phyloP scores from a whole-genome alignment of 2,888 invertebrate genomes.

The Caenorhabditis sp. region DNA sequence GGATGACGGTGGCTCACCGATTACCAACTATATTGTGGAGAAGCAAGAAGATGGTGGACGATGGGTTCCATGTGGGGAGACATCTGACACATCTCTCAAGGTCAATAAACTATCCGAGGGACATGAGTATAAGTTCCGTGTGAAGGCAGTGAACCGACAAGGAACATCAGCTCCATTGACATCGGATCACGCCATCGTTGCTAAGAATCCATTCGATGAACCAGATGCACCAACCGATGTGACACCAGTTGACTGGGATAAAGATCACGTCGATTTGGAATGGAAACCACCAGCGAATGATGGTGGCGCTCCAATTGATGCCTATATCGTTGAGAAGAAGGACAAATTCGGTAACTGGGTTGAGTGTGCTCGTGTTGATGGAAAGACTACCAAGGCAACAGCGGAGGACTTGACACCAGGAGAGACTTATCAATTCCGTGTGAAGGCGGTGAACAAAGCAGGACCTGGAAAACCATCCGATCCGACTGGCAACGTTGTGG shows the following conservation, averaged over 20 bases:
- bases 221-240: conserved; percentile 71
- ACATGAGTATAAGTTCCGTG: conserved; percentile 92
- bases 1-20: conserved; percentile 91
- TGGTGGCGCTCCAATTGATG: conserved; percentile 84
- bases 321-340: conserved; percentile 71
- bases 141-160: conserved; percentile 90
- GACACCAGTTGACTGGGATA: conserved; percentile 87
- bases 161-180: conserved; percentile 87
- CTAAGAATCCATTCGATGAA: conserved; percentile 85
- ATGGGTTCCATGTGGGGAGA: conserved; percentile 71
- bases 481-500: conserved; percentile 84
- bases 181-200: conserved; percentile 85
- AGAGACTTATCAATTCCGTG: conserved; percentile 85
- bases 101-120: conserved; percentile 87
- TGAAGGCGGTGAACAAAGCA: conserved; percentile 80
- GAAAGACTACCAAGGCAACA: conserved; percentile 75
- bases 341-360: conserved; percentile 71
- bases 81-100: conserved; percentile 66
- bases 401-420: conserved; percentile 89
- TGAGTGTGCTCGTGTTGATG: conserved; percentile 66
- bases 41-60: conserved; percentile 76
- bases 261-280: conserved; percentile 91
- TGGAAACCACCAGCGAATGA: conserved; percentile 93
- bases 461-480: conserved; percentile 90
- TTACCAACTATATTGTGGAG: conserved; percentile 89